phyloP scores from a whole-genome alignment of 2,113 vertebrate genomes.

The Pitta sordida region DNA sequence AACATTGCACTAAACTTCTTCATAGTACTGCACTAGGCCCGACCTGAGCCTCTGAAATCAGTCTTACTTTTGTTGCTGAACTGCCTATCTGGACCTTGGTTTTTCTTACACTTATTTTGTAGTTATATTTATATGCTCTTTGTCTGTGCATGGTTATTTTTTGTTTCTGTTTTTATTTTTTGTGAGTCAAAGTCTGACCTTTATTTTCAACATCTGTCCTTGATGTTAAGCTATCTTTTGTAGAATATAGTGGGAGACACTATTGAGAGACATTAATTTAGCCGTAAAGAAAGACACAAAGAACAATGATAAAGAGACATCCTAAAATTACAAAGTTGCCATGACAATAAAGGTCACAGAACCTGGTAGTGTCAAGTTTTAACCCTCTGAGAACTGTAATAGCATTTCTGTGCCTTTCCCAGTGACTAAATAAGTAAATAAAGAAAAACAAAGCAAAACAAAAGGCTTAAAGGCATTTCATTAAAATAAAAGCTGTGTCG shows the following conservation, averaged over 20 bases:
- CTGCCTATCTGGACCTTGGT: slow-evolving; percentile 93
- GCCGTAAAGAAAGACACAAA: slow-evolving; percentile 81
- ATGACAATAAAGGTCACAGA: slow-evolving; percentile 88
- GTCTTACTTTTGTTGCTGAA: slow-evolving; percentile 89
- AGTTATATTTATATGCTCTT: slow-evolving; percentile 86
- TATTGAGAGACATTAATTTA: slow-evolving; percentile 79
- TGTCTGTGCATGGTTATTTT: slow-evolving; percentile 81
- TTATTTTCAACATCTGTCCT: slow-evolving; percentile 85
- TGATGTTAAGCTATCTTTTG: slow-evolving; percentile 83
- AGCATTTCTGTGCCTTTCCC: slow-evolving; percentile 89
- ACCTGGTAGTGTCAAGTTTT: slow-evolving; percentile 77
- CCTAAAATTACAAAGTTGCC: slow-evolving; percentile 88
- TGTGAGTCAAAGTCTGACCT: slow-evolving; percentile 93
- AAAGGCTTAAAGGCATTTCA: slow-evolving; percentile 73
- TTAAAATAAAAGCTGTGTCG: slow-evolving; percentile 73
- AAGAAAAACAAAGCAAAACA: slow-evolving; percentile 18
- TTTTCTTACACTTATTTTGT: slow-evolving; percentile 91
- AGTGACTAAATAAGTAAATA: slow-evolving; percentile 44
- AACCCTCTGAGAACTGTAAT: slow-evolving; percentile 89
- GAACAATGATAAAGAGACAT: slow-evolving; percentile 87
- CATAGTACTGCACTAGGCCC: slow-evolving; percentile 92
- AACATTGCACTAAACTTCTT: slow-evolving; percentile 89
- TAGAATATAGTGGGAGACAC: slow-evolving; percentile 82
- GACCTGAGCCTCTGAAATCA: slow-evolving; percentile 92
- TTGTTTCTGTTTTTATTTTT: slow-evolving; percentile 73